Evolutionary conservation across 2,797 vertebrate species (phyloP), one percentile per base, ranked within the genome.

Genomic region (Cynopterus sphinx): DNA sequence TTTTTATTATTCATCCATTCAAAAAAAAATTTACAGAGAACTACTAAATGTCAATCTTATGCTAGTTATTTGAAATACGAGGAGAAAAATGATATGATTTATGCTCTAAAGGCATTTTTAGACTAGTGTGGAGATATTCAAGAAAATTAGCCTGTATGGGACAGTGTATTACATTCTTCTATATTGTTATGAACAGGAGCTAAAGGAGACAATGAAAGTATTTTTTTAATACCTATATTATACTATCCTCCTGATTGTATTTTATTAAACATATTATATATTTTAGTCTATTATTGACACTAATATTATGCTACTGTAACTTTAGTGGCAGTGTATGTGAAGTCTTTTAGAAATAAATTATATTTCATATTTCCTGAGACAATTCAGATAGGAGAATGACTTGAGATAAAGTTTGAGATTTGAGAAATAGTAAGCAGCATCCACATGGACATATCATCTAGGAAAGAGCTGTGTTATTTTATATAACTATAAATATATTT

Each of bases 321-420:
- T 51, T 87, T 84, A 83, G 24, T 91, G 59, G 17, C n/a, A 82
- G 19, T 78, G 15, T n/a, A 39, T 39, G 24, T 33, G 4, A 91
- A 53, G 65, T 88, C 89, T 63, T 65, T 67, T 81, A 79, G 39
- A 87, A 78, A 94, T 74, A 89, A 95, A 81, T 51, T 63, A 8
- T 83, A n/a, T 67, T 92, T 89, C 41, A 59, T 92, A 92, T 96
- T 92, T 88, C 73, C 67, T 86, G 6, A 96, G 70, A 53, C 26
- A 17, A 87, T 94, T 83, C 43, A n/a, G 15, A 16, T 46, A 74
- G 26, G 36, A 91, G 11, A 95, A 77, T 89, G 26, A 78, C 33
- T 93, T 59, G n/a, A 94, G 43, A 96, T 74, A 87, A 92, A 31
- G 59, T 28, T 86, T 59, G 59, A 57, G 21, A 95, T 87, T 77